Conservation (phyloP, 2,797 vertebrate genomes). For the Artibeus jamaicensis region DNA sequence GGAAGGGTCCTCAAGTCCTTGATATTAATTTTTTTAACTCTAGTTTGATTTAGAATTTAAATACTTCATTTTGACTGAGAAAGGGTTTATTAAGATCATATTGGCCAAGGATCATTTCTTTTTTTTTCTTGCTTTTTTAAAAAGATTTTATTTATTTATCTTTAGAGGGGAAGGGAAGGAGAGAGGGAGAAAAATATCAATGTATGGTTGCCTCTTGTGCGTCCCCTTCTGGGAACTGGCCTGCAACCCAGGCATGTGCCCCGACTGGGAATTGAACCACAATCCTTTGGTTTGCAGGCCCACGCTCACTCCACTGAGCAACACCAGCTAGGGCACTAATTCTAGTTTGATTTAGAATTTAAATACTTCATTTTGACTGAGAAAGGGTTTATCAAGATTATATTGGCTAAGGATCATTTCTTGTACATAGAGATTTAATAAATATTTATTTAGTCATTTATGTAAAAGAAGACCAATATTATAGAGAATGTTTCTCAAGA, state of each 20-base stretch:
- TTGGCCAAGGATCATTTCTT: not conserved
- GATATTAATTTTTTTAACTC: not conserved
- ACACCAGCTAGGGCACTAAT: no score
- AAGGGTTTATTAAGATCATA: not conserved
- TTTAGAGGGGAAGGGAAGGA: no score
- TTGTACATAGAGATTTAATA: not conserved
- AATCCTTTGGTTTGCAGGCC: no score
- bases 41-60: conserved; percentile 1
- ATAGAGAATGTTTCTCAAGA: not conserved
- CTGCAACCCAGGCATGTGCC: no score
- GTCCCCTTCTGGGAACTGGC: no score
- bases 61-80: conserved; percentile 20
- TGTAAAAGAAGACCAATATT: not conserved
- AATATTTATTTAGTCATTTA: not conserved
- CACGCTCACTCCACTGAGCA: no score
- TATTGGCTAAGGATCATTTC: not conserved
- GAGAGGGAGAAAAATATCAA: no score
- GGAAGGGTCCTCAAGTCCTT: not conserved
- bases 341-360: conserved; percentile 3
- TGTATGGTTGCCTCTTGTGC: no score
- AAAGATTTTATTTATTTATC: no score
- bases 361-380: conserved; percentile 25
- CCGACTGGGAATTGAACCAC: no score
- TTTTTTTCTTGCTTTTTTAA: no score
- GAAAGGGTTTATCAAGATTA: not conserved